A percentile compares a stretch with the other conserved stretches of the same genome.
phyloP scores from a whole-genome alignment of 2,888 invertebrate species.

The Rhorus exstirpatorius region DNA sequence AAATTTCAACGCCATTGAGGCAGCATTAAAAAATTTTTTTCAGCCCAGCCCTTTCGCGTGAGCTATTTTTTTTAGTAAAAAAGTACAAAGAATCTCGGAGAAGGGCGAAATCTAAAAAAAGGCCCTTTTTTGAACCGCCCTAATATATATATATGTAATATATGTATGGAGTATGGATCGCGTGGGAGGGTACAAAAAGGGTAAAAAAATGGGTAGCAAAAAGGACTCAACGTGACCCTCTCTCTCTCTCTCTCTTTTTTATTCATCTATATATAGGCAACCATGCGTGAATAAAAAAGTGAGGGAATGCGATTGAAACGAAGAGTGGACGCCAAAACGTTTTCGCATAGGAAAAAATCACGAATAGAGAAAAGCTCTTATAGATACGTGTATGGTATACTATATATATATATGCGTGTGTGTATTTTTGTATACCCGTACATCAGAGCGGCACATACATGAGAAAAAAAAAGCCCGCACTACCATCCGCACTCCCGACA shows the following conservation, averaged over 20 bases:
- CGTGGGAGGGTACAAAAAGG: slow-evolving; percentile 4
- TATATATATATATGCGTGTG: no score
- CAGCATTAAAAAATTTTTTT: no score
- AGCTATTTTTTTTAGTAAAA: no score
- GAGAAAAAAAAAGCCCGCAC: neutral
- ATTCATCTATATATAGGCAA: neutral
- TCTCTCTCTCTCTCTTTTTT: neutral
- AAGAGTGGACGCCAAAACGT: slow-evolving; percentile 44
- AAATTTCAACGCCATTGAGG: no score
- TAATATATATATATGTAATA: no score
- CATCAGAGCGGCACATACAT: neutral
- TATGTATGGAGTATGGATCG: no score
- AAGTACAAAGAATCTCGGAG: no score
- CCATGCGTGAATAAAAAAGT: slow-evolving; percentile 37
- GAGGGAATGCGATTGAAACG: slow-evolving; percentile 46
- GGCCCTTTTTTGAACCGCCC: no score
- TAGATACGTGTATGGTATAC: neutral
- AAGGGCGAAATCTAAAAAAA: no score
- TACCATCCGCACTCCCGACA: slow-evolving; percentile 25
- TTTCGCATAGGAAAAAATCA: slow-evolving; percentile 17
- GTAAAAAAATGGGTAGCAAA: slow-evolving; percentile 16
- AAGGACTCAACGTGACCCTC: slow-evolving; percentile 34
- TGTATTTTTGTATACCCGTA: no score
- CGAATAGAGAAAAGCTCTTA: slow-evolving; percentile 11
- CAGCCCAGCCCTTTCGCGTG: no score